These are phyloP conservation scores for Caenorhabditis latens DNA, from an alignment of 1,140 invertebrate species.

Conservation along the genomic window DNA sequence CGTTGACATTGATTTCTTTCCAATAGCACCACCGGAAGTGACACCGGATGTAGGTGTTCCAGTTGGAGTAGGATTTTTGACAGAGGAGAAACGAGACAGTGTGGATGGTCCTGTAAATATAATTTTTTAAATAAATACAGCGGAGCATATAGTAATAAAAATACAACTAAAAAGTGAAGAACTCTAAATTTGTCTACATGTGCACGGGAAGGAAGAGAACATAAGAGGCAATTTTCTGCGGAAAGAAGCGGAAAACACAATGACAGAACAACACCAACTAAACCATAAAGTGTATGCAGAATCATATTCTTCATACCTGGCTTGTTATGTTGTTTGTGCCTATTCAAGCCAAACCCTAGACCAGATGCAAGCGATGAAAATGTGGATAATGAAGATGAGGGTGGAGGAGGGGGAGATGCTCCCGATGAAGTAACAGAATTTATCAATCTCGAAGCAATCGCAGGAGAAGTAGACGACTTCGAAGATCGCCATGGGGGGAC, in stretches of 20 bases:
- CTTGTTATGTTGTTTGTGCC: constrained; percentile 48
- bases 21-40: constrained; percentile 50
- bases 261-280: neutral
- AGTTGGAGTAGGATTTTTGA: constrained; percentile 19
- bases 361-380: constrained; percentile 47
- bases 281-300: neutral
- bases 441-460: constrained; percentile 49
- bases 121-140: neutral
- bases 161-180: neutral
- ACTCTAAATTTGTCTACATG: neutral
- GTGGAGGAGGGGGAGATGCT: constrained; percentile 34
- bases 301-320: neutral
- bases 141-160: neutral
- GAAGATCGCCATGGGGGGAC: constrained; percentile 35
- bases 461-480: constrained; percentile 23
- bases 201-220: neutral
- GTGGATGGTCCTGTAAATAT: neutral
- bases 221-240: neutral
- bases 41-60: neutral
- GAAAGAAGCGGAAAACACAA: constrained; percentile 21
- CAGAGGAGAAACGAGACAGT: neutral
- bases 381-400: constrained; percentile 23
- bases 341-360: constrained; percentile 52
- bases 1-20: constrained; percentile 76
- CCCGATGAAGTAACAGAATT: constrained; percentile 18